A percentile compares a stretch with the other conserved stretches of the same genome.
Evolutionary conservation across 2,888 invertebrate genomes (phyloP).

Genomic region (Eurois occulta): DNA sequence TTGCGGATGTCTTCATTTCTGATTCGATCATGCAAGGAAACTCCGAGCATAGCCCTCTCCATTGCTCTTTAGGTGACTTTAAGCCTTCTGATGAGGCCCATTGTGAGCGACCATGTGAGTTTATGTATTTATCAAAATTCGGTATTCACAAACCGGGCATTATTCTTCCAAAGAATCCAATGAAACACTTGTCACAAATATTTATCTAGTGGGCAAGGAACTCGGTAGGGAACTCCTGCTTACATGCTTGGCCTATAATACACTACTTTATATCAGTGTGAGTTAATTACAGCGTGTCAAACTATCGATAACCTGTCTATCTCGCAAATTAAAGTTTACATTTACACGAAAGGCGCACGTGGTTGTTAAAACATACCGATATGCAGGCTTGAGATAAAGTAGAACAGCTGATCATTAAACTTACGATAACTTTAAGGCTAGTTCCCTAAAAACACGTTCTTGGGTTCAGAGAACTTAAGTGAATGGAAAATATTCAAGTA

Average conservation of each 20-base stretch:
- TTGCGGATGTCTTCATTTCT: no score
- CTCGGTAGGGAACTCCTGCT: not conserved
- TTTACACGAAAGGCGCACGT: conserved; percentile 39
- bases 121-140: not conserved
- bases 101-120: no score
- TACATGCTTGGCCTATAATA: not conserved
- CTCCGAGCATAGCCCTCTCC: no score
- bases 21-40: no score
- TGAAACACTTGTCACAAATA: no score
- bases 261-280: not conserved
- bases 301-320: conserved; percentile 50
- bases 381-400: not conserved
- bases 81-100: no score
- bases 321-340: conserved; percentile 26
- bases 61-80: no score
- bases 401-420: conserved; percentile 52
- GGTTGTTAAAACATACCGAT: conserved; percentile 26
- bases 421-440: not conserved
- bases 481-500: conserved; percentile 3
- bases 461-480: not conserved
- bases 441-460: not conserved
- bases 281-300: conserved; percentile 20
- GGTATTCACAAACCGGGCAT: not conserved
- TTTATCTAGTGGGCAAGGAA: not conserved
- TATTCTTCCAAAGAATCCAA: not conserved